Evolutionary conservation across 37 sponge, comb jelly and placozoan genomes (phyloP).

Genomic region (Aphrocallistes beatrix): DNA sequence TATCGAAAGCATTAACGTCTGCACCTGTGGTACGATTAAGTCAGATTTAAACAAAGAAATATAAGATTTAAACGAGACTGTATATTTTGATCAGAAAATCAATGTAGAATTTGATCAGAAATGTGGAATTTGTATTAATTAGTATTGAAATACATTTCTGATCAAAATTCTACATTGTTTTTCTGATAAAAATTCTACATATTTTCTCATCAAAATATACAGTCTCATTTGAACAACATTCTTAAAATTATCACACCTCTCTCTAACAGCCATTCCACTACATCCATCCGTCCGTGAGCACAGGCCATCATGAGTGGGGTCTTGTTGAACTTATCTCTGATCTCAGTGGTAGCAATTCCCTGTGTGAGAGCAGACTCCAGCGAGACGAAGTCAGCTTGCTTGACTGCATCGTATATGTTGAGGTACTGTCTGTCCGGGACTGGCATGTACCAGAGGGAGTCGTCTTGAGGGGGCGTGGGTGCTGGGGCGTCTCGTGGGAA

Average conservation of each 20-base stretch:
- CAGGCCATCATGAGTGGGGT: slow-evolving; percentile 92
- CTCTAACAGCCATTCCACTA: slow-evolving; percentile 47
- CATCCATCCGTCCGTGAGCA: slow-evolving; percentile 57
- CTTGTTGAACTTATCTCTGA: slow-evolving; percentile 83
- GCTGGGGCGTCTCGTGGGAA: slow-evolving; percentile 38
- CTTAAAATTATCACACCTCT: too few species aligned
- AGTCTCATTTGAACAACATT: too few species aligned
- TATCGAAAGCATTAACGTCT: slow-evolving; percentile 78
- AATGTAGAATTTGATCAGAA: too few species aligned
- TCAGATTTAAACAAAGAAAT: too few species aligned
- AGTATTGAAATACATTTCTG: too few species aligned
- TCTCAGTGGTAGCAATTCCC: slow-evolving; percentile 43
- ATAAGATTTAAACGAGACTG: too few species aligned
- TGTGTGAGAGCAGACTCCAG: slow-evolving; percentile 44
- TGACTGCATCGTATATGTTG: slow-evolving; percentile 65
- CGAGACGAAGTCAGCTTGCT: slow-evolving; percentile 72
- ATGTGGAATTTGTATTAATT: too few species aligned
- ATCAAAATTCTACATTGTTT: too few species aligned
- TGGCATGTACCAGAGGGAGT: slow-evolving; percentile 86
- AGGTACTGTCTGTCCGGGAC: slow-evolving; percentile 75
- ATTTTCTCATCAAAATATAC: too few species aligned
- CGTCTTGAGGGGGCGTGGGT: slow-evolving; percentile 42
- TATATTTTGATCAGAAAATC: too few species aligned
- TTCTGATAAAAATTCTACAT: too few species aligned
- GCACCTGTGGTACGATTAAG: too few species aligned